Evolutionary conservation across 2,888 invertebrate species (phyloP), one percentile per base, ranked within the genome.

Genomic region (Gastracanthus pulcherrimus): DNA sequence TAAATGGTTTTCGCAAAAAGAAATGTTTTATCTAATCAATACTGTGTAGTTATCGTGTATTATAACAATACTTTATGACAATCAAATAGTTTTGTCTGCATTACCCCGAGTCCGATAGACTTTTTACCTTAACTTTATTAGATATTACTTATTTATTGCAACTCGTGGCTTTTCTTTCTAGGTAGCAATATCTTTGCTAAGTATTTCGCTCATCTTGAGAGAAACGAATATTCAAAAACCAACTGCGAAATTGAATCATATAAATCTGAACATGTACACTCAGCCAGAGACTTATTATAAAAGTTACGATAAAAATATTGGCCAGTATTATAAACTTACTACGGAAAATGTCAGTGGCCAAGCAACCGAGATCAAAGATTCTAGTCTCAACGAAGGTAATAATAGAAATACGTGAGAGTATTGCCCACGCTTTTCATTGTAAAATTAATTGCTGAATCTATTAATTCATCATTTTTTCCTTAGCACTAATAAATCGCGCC

Each of bases 401-500:
- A 83, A 26, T 48, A n/a, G 7, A 48, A n/a, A n/a, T n/a, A n/a
- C n/a, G n/a, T n/a, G n/a, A n/a, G n/a, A n/a, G n/a, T n/a, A n/a
- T n/a, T n/a, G n/a, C n/a, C n/a, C n/a, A n/a, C n/a, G n/a, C n/a
- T 7, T 11, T 38, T 34, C 16, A 16, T 31, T 9, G 3, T 34
- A 16, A 36, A 19, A 23, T 23, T 1, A 29, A 3, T 34, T 64
- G 16, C 3, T n/a, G 5, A 66, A 36, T 3, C 16, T 62, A n/a
- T n/a, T n/a, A n/a, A n/a, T n/a, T n/a, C n/a, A n/a, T n/a, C n/a
- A n/a, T n/a, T n/a, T n/a, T n/a, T n/a, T n/a, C n/a, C n/a, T 31
- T 89, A 94, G 94, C 87, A 36, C 82, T 94, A 0, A 86, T 94
- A 2, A 85, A 88, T 0, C 86, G 87, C 0, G 92, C 92, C 0